Evolutionary conservation across 2,888 invertebrate genomes (phyloP).

Genomic region (Polyommatus iphigenia): DNA sequence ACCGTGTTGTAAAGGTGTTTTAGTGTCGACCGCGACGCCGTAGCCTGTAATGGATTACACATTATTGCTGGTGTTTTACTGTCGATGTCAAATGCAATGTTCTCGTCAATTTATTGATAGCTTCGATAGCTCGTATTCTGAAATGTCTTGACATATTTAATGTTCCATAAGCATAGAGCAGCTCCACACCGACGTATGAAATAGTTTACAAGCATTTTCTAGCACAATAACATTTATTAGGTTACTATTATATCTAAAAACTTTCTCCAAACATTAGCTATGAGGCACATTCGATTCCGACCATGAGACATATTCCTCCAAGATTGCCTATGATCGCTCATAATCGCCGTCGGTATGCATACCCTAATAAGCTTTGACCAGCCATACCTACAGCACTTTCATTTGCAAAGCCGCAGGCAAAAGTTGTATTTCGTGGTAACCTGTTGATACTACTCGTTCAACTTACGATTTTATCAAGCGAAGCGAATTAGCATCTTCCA

Average conservation of each 20-base stretch:
- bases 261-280: too few species aligned
- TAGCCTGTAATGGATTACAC: slow-evolving; percentile 6
- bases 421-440: background rate
- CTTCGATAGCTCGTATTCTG: background rate
- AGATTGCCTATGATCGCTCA: too few species aligned
- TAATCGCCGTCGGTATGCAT: too few species aligned
- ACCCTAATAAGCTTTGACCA: too few species aligned
- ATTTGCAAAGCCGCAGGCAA: background rate
- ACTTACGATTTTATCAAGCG: slow-evolving; percentile 25
- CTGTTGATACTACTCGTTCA: slow-evolving; percentile 25
- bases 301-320: too few species aligned
- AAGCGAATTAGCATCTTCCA: slow-evolving; percentile 17
- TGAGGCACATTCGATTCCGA: too few species aligned
- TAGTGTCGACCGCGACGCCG: slow-evolving; percentile 12
- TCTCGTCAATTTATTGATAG: background rate
- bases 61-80: slow-evolving; percentile 12
- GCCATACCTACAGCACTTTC: background rate
- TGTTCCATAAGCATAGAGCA: background rate
- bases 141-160: background rate
- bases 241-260: too few species aligned
- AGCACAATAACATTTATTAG: too few species aligned
- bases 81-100: background rate
- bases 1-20: slow-evolving; percentile 1
- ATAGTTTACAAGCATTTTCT: too few species aligned
- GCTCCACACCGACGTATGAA: too few species aligned